These are phyloP conservation scores for Mus pahari DNA, from an alignment of 2,113 vertebrate species.

Conservation along the genomic window DNA sequence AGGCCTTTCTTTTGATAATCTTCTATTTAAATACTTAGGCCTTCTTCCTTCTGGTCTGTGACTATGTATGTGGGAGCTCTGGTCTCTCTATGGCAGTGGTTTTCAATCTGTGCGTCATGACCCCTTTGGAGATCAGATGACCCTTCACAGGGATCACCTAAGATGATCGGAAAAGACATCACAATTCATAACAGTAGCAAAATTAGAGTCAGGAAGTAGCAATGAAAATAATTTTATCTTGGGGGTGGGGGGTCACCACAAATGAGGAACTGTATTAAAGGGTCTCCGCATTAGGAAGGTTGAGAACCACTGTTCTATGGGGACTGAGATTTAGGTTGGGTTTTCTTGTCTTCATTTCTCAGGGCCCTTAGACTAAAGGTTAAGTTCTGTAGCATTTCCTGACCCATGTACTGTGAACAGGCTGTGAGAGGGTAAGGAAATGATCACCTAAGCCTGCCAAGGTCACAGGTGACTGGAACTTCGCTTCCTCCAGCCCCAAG, in stretches of 20 bases:
- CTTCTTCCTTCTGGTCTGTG: slow-evolving; percentile 6
- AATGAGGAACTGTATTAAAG: background rate
- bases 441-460: background rate
- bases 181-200: background rate
- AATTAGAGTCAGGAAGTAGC: background rate
- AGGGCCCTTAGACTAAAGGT: slow-evolving; percentile 36
- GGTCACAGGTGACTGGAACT: background rate
- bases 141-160: background rate
- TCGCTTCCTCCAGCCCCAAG: background rate
- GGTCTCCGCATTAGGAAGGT: background rate
- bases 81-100: background rate
- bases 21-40: no score
- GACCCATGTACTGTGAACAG: background rate
- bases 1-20: no score
- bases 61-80: background rate
- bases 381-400: slow-evolving; percentile 47
- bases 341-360: slow-evolving; percentile 42
- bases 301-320: background rate
- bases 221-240: background rate
- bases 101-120: background rate
- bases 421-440: background rate
- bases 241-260: background rate
- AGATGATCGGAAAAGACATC: background rate
- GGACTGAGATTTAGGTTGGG: background rate
- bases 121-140: background rate